phyloP scores from a whole-genome alignment of 1,140 invertebrate genomes.

The Epicauta chinensis region DNA sequence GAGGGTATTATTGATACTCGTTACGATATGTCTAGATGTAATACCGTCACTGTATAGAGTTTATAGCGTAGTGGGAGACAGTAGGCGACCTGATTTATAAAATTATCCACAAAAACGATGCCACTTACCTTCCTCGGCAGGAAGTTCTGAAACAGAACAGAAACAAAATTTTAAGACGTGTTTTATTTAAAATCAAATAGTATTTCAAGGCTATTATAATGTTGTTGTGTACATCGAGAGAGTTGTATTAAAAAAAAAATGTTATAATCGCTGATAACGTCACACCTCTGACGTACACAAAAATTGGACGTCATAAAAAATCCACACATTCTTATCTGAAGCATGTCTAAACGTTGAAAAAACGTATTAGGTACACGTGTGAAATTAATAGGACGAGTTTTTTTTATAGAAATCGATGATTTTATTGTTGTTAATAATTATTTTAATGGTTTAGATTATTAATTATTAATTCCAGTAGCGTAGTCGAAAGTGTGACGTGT shows the following conservation, averaged over 20 bases:
- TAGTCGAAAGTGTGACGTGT: no score
- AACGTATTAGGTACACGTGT: no score
- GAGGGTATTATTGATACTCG: no score
- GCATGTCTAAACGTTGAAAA: no score
- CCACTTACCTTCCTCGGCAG: slow-evolving; percentile 65
- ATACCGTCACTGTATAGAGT: no score
- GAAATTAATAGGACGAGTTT: no score
- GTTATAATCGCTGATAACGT: background rate
- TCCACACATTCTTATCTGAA: no score
- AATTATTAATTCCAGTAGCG: no score
- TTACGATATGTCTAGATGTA: no score
- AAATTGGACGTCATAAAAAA: background rate
- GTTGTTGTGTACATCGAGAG: background rate
- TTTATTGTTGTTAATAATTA: background rate
- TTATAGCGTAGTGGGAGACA: no score
- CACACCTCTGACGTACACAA: slow-evolving; percentile 9
- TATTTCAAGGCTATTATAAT: background rate
- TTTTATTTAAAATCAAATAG: background rate
- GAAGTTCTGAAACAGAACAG: slow-evolving; percentile 61
- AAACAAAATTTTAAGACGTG: slow-evolving; percentile 18
- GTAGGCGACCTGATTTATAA: background rate
- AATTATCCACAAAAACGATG: background rate
- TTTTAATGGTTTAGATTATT: no score
- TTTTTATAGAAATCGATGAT: no score
- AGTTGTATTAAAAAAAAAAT: background rate